phyloP scores from a whole-genome alignment of 2,888 invertebrate species.

The Teleogryllus oceanicus region DNA sequence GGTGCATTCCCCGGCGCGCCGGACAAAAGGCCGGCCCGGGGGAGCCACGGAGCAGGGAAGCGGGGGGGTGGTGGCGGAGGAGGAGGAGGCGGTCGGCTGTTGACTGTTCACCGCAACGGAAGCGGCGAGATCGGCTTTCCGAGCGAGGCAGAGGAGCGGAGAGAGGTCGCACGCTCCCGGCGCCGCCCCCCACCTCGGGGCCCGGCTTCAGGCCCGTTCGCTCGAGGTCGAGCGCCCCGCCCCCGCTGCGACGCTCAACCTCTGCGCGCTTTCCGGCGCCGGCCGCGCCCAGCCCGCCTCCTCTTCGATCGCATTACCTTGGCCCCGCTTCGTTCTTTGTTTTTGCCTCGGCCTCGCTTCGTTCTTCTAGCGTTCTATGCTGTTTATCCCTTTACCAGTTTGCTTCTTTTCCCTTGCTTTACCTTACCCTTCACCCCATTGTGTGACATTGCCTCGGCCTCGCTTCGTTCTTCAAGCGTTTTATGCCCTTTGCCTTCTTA shows the following conservation, averaged over 20 bases:
- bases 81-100: neutral
- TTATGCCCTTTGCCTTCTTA: too few species aligned
- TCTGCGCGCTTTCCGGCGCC: neutral
- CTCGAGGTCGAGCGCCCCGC: neutral
- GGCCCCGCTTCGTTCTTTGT: too few species aligned
- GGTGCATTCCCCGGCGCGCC: neutral
- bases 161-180: neutral
- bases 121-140: neutral
- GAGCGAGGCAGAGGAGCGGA: neutral
- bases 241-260: neutral
- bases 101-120: constrained; percentile 18
- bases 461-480: too few species aligned
- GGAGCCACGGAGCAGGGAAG: too few species aligned
- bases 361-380: too few species aligned
- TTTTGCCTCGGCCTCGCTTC: too few species aligned
- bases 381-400: too few species aligned
- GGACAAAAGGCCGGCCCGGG: neutral
- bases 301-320: too few species aligned
- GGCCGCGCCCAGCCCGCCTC: too few species aligned
- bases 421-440: too few species aligned
- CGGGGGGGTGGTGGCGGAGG: neutral
- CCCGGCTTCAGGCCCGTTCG: neutral
- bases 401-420: too few species aligned
- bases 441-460: too few species aligned
- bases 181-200: neutral